Conservation (phyloP, 2,888 invertebrate species). For the Cremastinae sp. region DNA sequence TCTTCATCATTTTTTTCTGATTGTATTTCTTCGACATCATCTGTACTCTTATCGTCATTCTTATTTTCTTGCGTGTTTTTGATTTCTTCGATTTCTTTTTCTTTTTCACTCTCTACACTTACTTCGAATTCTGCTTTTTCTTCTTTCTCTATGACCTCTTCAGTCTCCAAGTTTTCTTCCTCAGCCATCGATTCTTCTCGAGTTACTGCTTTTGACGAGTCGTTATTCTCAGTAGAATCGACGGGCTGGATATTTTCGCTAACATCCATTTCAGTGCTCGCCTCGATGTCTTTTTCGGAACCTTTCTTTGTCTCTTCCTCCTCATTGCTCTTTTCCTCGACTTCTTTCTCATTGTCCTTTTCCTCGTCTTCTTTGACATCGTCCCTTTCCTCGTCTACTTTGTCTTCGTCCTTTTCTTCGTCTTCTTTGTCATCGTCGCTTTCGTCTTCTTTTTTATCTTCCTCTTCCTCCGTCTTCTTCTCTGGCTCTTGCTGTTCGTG, state of each 20-base stretch:
- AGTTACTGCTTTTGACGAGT: conserved; percentile 2
- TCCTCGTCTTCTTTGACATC: conserved; percentile 20
- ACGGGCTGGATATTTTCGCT: conserved; percentile 25
- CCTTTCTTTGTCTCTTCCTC: too few species aligned
- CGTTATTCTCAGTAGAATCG: neutral
- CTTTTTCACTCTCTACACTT: conserved; percentile 14
- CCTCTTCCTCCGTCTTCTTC: too few species aligned
- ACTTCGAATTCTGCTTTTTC: neutral
- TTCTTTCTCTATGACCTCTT: conserved; percentile 16
- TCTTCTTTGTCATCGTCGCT: too few species aligned
- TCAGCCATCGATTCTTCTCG: conserved; percentile 5
- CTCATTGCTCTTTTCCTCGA: neutral
- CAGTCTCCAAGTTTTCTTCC: neutral
- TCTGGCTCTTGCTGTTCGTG: too few species aligned
- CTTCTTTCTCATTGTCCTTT: neutral
- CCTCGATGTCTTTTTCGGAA: neutral
- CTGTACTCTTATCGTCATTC: conserved; percentile 12
- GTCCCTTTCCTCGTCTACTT: neutral
- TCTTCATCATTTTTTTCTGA: conserved; percentile 13
- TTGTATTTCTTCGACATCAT: conserved; percentile 9
- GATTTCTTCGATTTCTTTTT: neutral
- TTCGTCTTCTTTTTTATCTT: too few species aligned
- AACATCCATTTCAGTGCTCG: conserved; percentile 1
- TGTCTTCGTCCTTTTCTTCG: too few species aligned
- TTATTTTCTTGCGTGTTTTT: conserved; percentile 17